phyloP scores from a whole-genome alignment of 2,113 vertebrate genomes.

The Octodon degus region DNA sequence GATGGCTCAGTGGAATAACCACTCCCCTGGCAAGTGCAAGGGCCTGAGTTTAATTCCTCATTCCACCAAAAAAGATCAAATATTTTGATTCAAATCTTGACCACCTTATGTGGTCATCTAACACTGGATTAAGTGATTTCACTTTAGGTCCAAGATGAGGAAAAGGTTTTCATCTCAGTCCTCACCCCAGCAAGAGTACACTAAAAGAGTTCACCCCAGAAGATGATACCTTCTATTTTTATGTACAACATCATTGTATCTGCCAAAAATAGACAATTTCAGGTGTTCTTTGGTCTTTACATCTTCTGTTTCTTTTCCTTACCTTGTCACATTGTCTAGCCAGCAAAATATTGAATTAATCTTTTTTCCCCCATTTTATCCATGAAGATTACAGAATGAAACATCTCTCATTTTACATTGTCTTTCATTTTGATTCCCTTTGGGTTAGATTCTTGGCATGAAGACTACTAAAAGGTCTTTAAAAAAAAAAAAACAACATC shows the following conservation, averaged over 20 bases:
- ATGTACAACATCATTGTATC: background rate
- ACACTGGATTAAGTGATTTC: background rate
- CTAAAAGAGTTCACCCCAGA: background rate
- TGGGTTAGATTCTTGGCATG: background rate
- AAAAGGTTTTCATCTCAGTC: background rate
- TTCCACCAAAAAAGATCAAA: background rate
- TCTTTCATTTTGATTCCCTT: background rate
- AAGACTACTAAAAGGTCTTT: background rate
- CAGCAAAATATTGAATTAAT: background rate
- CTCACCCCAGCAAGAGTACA: background rate
- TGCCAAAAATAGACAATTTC: background rate
- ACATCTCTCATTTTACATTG: background rate
- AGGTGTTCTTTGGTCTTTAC: background rate
- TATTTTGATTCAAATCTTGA: background rate
- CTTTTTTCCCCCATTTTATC: background rate
- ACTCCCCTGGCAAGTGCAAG: no score
- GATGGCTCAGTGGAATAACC: no score
- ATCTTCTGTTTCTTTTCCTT: conserved; percentile 44
- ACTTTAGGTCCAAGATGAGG: background rate
- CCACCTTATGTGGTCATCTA: background rate
- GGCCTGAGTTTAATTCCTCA: no score
- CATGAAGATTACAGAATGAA: conserved; percentile 12
- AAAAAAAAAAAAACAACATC: no score
- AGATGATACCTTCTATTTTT: background rate
- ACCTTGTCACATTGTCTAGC: background rate